Evolutionary conservation across 2,888 invertebrate genomes (phyloP).

Genomic region (Drymonia ruficornis): DNA sequence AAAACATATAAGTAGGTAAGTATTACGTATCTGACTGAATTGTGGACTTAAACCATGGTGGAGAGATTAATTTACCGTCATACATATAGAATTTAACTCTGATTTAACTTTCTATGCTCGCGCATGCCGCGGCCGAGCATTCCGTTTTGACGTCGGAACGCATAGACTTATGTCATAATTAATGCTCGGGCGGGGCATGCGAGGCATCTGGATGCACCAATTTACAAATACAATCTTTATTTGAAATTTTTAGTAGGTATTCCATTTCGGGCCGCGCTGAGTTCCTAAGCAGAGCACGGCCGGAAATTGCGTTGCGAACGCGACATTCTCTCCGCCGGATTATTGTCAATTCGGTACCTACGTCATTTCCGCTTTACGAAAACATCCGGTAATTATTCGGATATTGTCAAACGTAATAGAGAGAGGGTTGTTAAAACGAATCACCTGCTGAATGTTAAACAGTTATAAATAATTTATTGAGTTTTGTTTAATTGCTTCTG

Average conservation of each 20-base stretch:
- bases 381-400: constrained; percentile 75
- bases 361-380: constrained; percentile 74
- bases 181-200: no score
- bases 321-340: constrained; percentile 72
- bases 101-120: no score
- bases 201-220: no score
- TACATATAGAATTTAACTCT: not conserved
- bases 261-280: constrained; percentile 39
- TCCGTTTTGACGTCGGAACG: no score
- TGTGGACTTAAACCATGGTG: no score
- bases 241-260: constrained; percentile 36
- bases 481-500: constrained; percentile 22
- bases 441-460: constrained; percentile 53
- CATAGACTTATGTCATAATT: no score
- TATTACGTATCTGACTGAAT: no score
- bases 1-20: no score
- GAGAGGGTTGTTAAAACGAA: constrained; percentile 55
- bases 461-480: constrained; percentile 21
- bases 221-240: constrained; percentile 36
- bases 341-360: constrained; percentile 74
- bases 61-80: not conserved
- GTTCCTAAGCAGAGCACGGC: constrained; percentile 51
- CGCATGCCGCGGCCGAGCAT: no score
- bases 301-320: constrained; percentile 74
- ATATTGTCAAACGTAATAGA: constrained; percentile 67